Percentiles rank a stretch among this genome's conserved stretches.
Evolutionary conservation across 2,113 vertebrate species (phyloP).

Genomic region (Gambusia affinis): DNA sequence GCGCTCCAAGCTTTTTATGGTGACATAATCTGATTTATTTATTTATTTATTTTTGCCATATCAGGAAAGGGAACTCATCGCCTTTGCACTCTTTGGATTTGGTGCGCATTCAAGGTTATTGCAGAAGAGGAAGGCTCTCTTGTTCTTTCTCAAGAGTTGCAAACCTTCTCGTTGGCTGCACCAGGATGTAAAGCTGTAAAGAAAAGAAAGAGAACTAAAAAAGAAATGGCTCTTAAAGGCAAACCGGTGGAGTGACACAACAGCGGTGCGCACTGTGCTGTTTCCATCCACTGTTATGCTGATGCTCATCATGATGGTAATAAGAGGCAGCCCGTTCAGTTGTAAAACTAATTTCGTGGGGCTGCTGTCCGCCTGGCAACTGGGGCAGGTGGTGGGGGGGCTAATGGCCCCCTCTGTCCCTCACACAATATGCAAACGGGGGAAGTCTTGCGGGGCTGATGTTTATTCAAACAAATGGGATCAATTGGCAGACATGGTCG

Average conservation of each 20-base stretch:
- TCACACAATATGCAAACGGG: slow-evolving; percentile 57
- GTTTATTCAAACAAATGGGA: slow-evolving; percentile 78
- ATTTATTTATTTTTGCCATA: too few relatives aligned
- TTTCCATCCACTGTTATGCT: slow-evolving; percentile 58
- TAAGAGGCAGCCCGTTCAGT: slow-evolving; percentile 4
- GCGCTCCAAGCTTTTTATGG: too few relatives aligned
- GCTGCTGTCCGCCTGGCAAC: slow-evolving; percentile 32
- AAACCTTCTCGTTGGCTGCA: background rate
- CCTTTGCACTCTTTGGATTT: too few relatives aligned
- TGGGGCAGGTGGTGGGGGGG: background rate
- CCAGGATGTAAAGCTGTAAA: slow-evolving; percentile 41
- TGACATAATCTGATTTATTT: too few relatives aligned
- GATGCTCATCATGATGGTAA: slow-evolving; percentile 42
- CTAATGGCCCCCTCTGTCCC: background rate
- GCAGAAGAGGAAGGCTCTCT: background rate
- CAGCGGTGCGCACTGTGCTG: background rate
- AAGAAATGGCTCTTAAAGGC: background rate
- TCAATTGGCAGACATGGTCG: slow-evolving; percentile 70
- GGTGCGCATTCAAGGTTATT: background rate
- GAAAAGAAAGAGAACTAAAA: background rate
- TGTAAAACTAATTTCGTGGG: slow-evolving; percentile 61
- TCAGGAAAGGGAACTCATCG: too few relatives aligned
- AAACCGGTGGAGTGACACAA: slow-evolving; percentile 24
- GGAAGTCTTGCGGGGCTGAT: slow-evolving; percentile 44
- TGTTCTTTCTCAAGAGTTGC: background rate